Evolutionary conservation across 2,113 vertebrate species (phyloP).

Genomic region (Bubo bubo): DNA sequence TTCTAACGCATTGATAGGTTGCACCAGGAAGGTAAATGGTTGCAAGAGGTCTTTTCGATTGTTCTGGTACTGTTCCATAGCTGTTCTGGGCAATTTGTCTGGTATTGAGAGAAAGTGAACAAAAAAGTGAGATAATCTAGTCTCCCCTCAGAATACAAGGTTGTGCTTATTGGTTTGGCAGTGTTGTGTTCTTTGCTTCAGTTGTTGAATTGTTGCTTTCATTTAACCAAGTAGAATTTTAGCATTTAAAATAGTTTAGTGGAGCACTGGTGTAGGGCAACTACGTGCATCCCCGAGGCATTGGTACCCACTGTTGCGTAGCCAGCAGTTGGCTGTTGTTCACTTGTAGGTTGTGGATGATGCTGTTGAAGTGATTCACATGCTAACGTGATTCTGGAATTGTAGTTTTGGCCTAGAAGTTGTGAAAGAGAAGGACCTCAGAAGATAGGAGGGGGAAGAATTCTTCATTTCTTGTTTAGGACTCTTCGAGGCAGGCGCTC

Average conservation of each 20-base stretch:
- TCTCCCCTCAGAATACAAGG: background rate
- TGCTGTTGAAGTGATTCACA: background rate
- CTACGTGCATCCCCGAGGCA: accelerated
- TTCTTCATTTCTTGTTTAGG: background rate
- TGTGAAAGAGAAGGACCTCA: background rate
- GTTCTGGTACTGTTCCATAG: background rate
- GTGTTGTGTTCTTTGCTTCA: background rate
- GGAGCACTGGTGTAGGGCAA: background rate
- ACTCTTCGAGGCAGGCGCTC: background rate
- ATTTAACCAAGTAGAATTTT: background rate
- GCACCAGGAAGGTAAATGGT: background rate
- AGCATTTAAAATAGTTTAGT: background rate
- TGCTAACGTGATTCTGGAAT: background rate
- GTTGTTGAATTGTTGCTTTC: background rate
- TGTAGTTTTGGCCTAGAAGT: background rate
- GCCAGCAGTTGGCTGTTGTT: background rate
- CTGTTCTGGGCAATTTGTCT: background rate
- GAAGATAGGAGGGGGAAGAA: background rate
- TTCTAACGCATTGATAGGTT: background rate
- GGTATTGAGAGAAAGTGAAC: background rate
- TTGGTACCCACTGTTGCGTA: background rate
- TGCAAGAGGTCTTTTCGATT: accelerated
- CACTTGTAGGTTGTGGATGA: background rate
- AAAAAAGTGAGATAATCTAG: background rate
- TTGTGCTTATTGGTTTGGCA: background rate